A percentile compares a stretch with the other conserved stretches of the same genome.
These are phyloP conservation scores for Gymnoscopelus braueri DNA, from an alignment of 2,797 vertebrate species.

Conservation along the genomic window DNA sequence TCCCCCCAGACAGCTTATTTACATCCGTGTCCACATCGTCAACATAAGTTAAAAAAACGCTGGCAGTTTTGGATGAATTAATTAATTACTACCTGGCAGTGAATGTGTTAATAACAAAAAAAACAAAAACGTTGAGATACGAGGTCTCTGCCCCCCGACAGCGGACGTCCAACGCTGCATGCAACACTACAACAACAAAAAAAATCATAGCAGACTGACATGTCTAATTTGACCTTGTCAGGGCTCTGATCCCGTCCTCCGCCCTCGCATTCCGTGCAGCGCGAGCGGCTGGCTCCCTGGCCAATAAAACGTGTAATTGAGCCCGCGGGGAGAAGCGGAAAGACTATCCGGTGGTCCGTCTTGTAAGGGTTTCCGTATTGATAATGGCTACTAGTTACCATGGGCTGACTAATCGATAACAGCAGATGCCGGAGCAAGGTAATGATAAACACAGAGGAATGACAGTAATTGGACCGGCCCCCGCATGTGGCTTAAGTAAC, in stretches of 20 bases:
- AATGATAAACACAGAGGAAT: slow-evolving; percentile 42
- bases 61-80: too few relatives aligned
- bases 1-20: too few relatives aligned
- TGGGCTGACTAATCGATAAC: slow-evolving; percentile 55
- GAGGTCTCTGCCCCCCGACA: too few relatives aligned
- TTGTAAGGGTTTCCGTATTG: slow-evolving; percentile 63
- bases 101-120: too few relatives aligned
- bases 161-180: too few relatives aligned
- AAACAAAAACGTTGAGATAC: too few relatives aligned
- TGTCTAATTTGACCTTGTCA: slow-evolving; percentile 73
- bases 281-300: too few relatives aligned
- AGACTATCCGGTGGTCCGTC: slow-evolving; percentile 58
- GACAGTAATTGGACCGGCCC: slow-evolving; percentile 43
- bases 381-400: slow-evolving; percentile 69
- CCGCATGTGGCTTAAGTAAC: slow-evolving; percentile 44
- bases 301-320: slow-evolving; percentile 68
- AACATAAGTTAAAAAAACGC: too few relatives aligned
- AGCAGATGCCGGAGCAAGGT: slow-evolving; percentile 51
- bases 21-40: too few relatives aligned
- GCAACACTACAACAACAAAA: too few relatives aligned
- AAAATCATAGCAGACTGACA: slow-evolving; percentile 60
- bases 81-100: too few relatives aligned
- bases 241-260: slow-evolving; percentile 35
- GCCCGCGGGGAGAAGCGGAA: slow-evolving; percentile 63
- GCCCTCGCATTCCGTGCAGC: slow-evolving; percentile 30